Evolutionary conservation across 1,140 invertebrate genomes (phyloP), one percentile per base, ranked within the genome.

Genomic region (Drosophila ercepeae): DNA sequence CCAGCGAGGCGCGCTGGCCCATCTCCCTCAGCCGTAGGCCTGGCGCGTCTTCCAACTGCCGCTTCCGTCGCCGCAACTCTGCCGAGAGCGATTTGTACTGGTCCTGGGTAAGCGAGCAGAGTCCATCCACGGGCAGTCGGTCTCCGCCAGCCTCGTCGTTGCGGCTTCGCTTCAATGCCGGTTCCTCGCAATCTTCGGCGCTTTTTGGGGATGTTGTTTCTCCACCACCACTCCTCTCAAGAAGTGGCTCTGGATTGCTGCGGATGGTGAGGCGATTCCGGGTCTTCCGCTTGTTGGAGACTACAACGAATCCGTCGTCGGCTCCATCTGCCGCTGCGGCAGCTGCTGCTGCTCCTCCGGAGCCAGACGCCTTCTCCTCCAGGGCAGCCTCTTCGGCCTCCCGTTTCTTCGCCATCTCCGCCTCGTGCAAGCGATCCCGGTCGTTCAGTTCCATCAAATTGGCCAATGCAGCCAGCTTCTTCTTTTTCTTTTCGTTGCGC

Each of bases 381-480:
- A 11, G 18, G 1, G 7, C 41, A 1, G 55, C 55, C 9, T 48
- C 60, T n/a, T 32, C 59, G 0, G 51, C 63, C 49, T 78, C 67
- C 2, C 50, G 58, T 1, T 49, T 61, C 19, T 51, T 83, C 27
- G 39, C 68, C 60, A 61, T 13, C 45, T 75, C 78, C 3, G 73
- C 75, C 46, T 72, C 73, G 39, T 88, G 73, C 9, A 83, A 8
- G 45, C 91, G 84, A 61, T 94, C 94, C 45, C 92, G 92, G 60
- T 94, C 94, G 79, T 95, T 95, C 23, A 94, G 89, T 86, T 93
- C 93, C 27, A 93, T 92, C 39, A 95, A 90, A 86, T 94, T 93
- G 11, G 94, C 91, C 69, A 94, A 91, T 2, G 94, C 94, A 14
- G 92, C 92, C 74, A 94, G 91, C 91, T 94, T 95, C 84, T 93